Evolutionary conservation across 2,888 invertebrate genomes (phyloP), one percentile per base, ranked within the genome.

Genomic region (Troides oblongomaculatus): DNA sequence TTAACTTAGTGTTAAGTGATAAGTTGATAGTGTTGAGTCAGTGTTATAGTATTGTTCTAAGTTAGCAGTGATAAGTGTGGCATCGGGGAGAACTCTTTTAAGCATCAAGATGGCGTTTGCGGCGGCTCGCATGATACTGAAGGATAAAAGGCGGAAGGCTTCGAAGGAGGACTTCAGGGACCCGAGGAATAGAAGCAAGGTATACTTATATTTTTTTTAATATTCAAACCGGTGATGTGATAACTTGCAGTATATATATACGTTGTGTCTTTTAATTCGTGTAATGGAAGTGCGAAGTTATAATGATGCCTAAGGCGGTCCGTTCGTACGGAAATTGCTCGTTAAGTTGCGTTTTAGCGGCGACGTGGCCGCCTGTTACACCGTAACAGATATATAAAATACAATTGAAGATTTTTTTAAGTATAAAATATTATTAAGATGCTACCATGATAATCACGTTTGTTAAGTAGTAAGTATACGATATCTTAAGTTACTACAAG

Each of bases 121-220:
- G 62, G 96, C 96, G 61, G 96, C 96, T 67, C 94, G 96, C 68
- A 96, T 96, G 96, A 96, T 96, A 81, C 92, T 96, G 77, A 96
- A 96, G 91, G 96, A 96, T 88, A 96, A 96, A 84, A 88, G 96
- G 78, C 93, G 96, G 82, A 96, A 96, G 94, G 93, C 96, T 64
- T 96, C 96, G 67, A 96, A 96, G 83, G 96, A 96, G 84, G 96
- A 96, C 86, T 96, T 95, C 89, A 93, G 95, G 71, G 93, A 94
- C 70, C 88, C 95, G 84, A 94, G 96, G 82, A 96, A 95, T 82
- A 94, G 96, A 84, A 96, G 96, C 95, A 96, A 96, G 96, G 96
- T 96, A 96, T 72, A 50, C 6, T 25, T 50, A 46, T 43, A 14
- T 50, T 50, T 50, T 5, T 50, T 50, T 5, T 50, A 14, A 17